Evolutionary conservation across 2,888 invertebrate genomes (phyloP), one percentile per base, ranked within the genome.

Genomic region (Phortica magna): DNA sequence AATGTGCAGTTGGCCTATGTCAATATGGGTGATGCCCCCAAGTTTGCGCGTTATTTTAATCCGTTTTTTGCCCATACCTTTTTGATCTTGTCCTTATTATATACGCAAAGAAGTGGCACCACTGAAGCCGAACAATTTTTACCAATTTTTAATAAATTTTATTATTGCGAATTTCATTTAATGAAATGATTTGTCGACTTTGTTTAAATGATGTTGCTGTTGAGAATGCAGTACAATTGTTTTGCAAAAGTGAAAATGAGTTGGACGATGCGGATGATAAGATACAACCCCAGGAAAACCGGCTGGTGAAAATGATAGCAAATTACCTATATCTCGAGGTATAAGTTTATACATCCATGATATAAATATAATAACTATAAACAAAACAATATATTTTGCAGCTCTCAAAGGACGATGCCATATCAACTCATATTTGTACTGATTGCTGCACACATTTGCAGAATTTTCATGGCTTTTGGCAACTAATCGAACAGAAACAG

Each of bases 271-370:
- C 17, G 10, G 59, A 10, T 5, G 19, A 22, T 61, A 9, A 17
- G 19, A 19, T 4, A 19, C 19, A 19, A 19, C 59, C 3, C 17
- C 87, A 85, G 82, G 83, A 87, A 79, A 81, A 82, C 76, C 83
- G 86, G 75, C 83, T 89, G 83, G 85, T 88, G 22, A 88, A 87
- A 79, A 78, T 88, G 73, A 89, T 89, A 78, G 84, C 88, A 73
- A 86, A 85, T 75, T 87, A 89, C 79, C 83, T 89, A 78, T 88
- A 88, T 80, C 85, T 89, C 68, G 84, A 89, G 75, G 89, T 89
- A 83, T 85, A 77, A 74, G 0, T 41, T 61, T 10, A 19, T 61
- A 9, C 9, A 3, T 2, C 17, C 4, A 17, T 43, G 9, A 12
- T 7, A 22, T 22, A 59, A 17, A n/a, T 14, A 9, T n/a, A 12